phyloP scores from a whole-genome alignment of 37 sponge, comb jelly and placozoan species.

The Agelas oroides region DNA sequence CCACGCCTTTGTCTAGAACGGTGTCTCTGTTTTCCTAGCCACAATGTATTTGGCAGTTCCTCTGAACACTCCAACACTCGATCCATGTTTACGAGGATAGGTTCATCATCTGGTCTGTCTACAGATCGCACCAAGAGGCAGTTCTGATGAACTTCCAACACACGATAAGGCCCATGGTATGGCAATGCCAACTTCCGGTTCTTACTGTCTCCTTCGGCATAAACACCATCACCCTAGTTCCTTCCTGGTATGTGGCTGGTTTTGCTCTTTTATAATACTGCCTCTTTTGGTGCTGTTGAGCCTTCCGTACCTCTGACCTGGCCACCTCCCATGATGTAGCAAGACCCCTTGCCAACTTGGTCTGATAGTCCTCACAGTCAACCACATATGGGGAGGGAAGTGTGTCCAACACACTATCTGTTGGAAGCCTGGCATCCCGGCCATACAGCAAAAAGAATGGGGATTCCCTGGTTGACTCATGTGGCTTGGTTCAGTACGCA shows the following conservation, averaged over 20 bases:
- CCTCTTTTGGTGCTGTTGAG: constrained; percentile 15
- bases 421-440: constrained; percentile 33
- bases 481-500: no score
- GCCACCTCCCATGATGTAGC: constrained; percentile 16
- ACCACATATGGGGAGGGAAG: constrained; percentile 3
- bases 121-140: no score
- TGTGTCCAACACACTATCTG: constrained; percentile 21
- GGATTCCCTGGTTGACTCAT: constrained; percentile 25
- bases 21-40: no score
- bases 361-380: constrained; percentile 35
- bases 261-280: constrained; percentile 7
- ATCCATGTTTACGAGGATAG: no score
- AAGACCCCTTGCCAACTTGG: neutral
- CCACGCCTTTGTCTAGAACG: no score
- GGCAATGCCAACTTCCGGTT: no score
- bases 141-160: no score
- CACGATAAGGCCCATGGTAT: no score
- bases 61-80: no score
- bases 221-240: constrained; percentile 30
- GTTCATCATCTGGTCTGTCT: no score
- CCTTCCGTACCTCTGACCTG: neutral
- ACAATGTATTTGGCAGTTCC: no score
- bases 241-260: neutral
- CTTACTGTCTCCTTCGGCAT: constrained; percentile 21
- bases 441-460: constrained; percentile 63